Base-by-base conservation (phyloP, 1,140 invertebrate genomes). In the Trichoplusia ni region DNA sequence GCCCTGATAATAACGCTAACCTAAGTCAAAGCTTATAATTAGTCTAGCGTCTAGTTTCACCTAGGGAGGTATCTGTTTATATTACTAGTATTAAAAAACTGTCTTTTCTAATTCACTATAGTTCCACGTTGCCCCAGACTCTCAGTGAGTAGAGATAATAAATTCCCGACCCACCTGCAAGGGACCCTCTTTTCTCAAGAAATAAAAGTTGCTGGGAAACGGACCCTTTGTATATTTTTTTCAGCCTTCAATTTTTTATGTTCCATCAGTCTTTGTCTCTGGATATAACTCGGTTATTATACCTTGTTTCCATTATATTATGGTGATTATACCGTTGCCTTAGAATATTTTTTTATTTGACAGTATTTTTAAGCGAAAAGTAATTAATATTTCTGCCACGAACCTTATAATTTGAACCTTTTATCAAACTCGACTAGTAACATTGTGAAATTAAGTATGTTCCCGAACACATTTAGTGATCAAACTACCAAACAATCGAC, bases 161-260 rank as follows among this genome's bases (percentile, higher is more conserved):
- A 67, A 67, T 67, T 67, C 58, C 14, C 38, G 54, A 6, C 40
- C 53, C 64, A 66, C 64, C 64, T 60, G 56, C 40, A 60, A 60
- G 47, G 64, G 53, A 60, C 54, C 19, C 25, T 60, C 42, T 47
- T 54, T 67, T 61, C 58, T 67, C 38, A 61, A 67, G 64, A 61
- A 67, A 67, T 47, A 67, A 61, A 67, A 67, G 33, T 67, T 61
- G 25, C 56, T 60, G 46, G 60, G 56, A 60, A 66, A 66, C 64
- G 54, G 27, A 59, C 54, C 64, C 46, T 66, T 66, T 66, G 64
- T 66, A 29, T 60, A 49, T 66, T 60, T 44, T 35, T 23, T 2
- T 25, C 27, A 31, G 14, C 38, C 44, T 49, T 60, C 25, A 66
- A 53, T 42, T 59, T 66, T 49, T 66, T 66, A 60, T 53, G 46